Conservation (phyloP, 2,113 vertebrate species). For the Campylomormyrus numenius region DNA sequence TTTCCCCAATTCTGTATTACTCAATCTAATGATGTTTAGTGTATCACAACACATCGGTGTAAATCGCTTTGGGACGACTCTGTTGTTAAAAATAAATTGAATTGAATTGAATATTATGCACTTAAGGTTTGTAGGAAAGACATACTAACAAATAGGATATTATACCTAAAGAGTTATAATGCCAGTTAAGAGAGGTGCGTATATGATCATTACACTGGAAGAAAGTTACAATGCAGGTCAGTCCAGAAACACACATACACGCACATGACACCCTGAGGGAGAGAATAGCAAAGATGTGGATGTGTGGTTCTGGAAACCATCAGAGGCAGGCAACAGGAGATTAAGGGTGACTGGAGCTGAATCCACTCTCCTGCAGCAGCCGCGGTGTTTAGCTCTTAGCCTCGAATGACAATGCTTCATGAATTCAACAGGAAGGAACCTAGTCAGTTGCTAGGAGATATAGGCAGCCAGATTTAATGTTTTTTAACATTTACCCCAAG, state of each 20-base stretch:
- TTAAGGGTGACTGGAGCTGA: background rate
- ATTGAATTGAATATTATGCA: background rate
- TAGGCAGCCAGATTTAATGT: background rate
- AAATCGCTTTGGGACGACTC: too few relatives aligned
- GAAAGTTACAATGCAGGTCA: background rate
- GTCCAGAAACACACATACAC: background rate
- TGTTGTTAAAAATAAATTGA: too few relatives aligned
- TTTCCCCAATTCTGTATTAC: too few relatives aligned
- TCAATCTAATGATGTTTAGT: too few relatives aligned
- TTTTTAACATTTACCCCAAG: background rate
- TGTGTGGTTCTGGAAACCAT: background rate
- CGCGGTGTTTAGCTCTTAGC: background rate
- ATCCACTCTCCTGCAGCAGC: background rate
- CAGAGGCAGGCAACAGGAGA: background rate
- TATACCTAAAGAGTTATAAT: background rate
- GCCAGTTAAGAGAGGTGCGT: background rate
- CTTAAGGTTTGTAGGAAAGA: background rate
- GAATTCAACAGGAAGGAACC: background rate
- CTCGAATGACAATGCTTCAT: background rate
- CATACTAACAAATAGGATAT: background rate
- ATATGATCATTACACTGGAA: background rate
- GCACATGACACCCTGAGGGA: background rate
- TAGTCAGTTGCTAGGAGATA: background rate
- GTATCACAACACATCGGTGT: too few relatives aligned
- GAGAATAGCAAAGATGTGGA: background rate